Conservation (phyloP, 2,888 invertebrate genomes). For the Lithophane socia region DNA sequence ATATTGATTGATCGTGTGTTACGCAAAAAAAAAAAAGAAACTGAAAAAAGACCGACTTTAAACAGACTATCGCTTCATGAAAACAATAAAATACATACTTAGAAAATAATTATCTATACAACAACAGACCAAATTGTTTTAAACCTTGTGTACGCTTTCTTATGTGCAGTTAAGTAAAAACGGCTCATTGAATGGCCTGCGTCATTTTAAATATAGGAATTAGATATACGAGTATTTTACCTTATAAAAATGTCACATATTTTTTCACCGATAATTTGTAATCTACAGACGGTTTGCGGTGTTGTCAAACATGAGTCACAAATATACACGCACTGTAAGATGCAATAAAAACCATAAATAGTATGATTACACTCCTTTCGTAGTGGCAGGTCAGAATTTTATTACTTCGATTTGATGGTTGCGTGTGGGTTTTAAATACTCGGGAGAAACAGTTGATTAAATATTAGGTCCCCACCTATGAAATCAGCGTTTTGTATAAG, state of each 20-base stretch:
- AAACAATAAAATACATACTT: neutral
- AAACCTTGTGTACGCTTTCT: neutral
- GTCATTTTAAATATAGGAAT: neutral
- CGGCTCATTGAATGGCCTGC: neutral
- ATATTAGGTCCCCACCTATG: too few species aligned
- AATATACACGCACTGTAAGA: neutral
- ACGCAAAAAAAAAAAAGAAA: too few species aligned
- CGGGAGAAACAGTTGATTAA: neutral
- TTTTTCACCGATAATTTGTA: conserved; percentile 9
- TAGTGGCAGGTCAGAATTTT: conserved; percentile 25
- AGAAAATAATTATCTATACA: neutral
- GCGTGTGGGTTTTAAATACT: conserved; percentile 4
- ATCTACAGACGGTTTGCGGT: conserved; percentile 12
- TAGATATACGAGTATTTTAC: neutral
- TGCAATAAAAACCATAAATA: conserved; percentile 40
- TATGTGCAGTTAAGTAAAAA: neutral
- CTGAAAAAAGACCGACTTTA: neutral
- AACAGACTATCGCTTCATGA: neutral
- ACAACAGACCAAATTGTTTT: neutral
- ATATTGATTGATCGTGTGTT: too few species aligned
- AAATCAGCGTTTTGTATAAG: too few species aligned
- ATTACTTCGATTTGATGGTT: conserved; percentile 35
- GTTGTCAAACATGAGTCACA: conserved; percentile 33
- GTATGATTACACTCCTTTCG: conserved; percentile 21
- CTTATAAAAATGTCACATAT: conserved; percentile 14